These are phyloP conservation scores for Garra rufa DNA, from an alignment of 2,113 vertebrate species.

Conservation along the genomic window DNA sequence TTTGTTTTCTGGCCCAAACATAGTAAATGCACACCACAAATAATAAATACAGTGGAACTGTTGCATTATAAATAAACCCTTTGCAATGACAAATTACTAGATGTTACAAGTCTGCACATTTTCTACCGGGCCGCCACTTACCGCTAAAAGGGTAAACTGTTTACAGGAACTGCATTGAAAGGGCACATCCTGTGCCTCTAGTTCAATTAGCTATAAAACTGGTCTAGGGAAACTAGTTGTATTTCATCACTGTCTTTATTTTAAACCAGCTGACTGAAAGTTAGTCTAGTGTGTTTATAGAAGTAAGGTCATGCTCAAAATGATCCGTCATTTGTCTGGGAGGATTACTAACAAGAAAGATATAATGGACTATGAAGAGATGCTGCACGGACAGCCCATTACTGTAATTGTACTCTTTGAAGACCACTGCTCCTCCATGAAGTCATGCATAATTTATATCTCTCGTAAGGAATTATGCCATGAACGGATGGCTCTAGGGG, in stretches of 20 bases:
- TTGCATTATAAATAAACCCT: constrained; percentile 29
- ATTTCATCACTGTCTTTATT: background rate
- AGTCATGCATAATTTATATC: constrained; percentile 8
- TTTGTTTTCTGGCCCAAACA: background rate
- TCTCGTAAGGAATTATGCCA: background rate
- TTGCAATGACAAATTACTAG: constrained; percentile 33
- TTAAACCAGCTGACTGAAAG: background rate
- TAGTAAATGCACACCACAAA: background rate
- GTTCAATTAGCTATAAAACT: background rate
- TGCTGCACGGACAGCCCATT: background rate
- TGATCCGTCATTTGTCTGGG: constrained; percentile 1
- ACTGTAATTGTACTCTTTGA: constrained; percentile 35
- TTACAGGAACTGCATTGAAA: constrained; percentile 28
- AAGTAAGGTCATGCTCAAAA: constrained; percentile 9
- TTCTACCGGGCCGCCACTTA: background rate
- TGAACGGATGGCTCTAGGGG: background rate
- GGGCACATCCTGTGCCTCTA: background rate
- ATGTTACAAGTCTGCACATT: background rate
- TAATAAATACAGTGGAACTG: background rate
- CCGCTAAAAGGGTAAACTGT: constrained; percentile 35
- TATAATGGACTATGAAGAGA: background rate
- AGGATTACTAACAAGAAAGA: constrained; percentile 14
- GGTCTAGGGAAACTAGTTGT: constrained; percentile 8
- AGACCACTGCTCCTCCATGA: constrained; percentile 30
- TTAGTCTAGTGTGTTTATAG: background rate